Percentiles rank a stretch among this genome's conserved stretches.
phyloP scores from a whole-genome alignment of 2,797 vertebrate species.

The Acridotheres tristis region DNA sequence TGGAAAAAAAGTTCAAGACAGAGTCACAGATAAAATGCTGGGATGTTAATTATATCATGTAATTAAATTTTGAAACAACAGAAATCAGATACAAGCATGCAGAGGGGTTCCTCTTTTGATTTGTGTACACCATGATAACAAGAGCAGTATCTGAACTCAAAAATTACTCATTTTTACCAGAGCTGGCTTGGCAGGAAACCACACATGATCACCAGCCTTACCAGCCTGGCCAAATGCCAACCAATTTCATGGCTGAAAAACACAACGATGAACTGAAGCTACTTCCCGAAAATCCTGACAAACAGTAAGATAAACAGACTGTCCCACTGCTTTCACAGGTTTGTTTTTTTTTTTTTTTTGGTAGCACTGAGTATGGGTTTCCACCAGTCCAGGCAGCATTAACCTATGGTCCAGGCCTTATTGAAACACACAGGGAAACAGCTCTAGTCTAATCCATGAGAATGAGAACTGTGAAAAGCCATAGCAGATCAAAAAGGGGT shows the following conservation, averaged over 20 bases:
- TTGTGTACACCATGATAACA: neutral
- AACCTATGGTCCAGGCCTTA: neutral
- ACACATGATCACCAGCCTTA: neutral
- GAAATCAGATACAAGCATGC: slow-evolving; percentile 22
- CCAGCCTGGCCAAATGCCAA: slow-evolving; percentile 13
- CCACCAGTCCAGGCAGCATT: neutral
- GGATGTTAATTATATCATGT: neutral
- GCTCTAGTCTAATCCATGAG: neutral
- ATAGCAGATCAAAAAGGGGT: neutral
- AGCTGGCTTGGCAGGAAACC: slow-evolving; percentile 30
- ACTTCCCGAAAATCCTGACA: neutral
- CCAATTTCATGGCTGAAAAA: neutral
- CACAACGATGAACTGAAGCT: neutral
- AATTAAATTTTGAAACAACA: slow-evolving; percentile 31
- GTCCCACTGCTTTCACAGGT: neutral
- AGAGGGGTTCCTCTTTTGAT: slow-evolving; percentile 7
- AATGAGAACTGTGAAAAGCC: neutral
- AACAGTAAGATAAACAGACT: neutral
- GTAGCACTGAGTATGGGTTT: neutral
- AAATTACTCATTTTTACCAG: neutral
- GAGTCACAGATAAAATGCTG: neutral
- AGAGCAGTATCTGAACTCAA: neutral
- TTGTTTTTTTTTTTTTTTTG: neutral
- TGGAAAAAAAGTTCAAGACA: slow-evolving; percentile 16
- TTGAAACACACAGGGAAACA: neutral